phyloP scores from a whole-genome alignment of 2,888 invertebrate genomes.

The Synergus japonicus region DNA sequence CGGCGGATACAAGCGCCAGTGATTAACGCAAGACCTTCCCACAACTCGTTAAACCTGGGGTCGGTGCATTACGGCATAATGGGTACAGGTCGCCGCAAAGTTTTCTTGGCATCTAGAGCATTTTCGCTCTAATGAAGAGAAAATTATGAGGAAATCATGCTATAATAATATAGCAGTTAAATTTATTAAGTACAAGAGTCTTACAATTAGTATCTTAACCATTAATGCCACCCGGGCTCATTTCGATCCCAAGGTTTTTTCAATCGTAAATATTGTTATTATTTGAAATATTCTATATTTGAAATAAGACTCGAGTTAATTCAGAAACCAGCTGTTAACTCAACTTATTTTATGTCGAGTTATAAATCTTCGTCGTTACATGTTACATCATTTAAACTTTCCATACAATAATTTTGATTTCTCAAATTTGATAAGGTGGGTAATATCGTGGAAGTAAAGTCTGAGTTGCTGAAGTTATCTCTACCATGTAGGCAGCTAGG shows the following conservation, averaged over 20 bases:
- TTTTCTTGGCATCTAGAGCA: constrained; percentile 1
- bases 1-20: constrained; percentile 42
- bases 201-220: not conserved
- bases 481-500: constrained; percentile 46
- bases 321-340: too few species aligned
- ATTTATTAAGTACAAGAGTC: not conserved
- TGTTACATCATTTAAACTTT: not conserved
- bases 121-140: constrained; percentile 20
- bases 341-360: too few species aligned
- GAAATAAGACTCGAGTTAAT: too few species aligned
- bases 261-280: too few species aligned
- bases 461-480: constrained; percentile 49
- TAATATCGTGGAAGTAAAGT: not conserved
- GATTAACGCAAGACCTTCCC: constrained; percentile 15
- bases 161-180: not conserved
- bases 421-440: not conserved
- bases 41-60: constrained; percentile 43
- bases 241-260: too few species aligned
- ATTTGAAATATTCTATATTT: too few species aligned
- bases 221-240: too few species aligned
- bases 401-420: not conserved
- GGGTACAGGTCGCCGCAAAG: constrained; percentile 22
- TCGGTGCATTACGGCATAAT: constrained; percentile 30
- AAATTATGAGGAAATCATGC: constrained; percentile 4
- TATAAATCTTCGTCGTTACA: too few species aligned